Conservation (phyloP, 1,140 invertebrate genomes). For the Micrasema minimum region DNA sequence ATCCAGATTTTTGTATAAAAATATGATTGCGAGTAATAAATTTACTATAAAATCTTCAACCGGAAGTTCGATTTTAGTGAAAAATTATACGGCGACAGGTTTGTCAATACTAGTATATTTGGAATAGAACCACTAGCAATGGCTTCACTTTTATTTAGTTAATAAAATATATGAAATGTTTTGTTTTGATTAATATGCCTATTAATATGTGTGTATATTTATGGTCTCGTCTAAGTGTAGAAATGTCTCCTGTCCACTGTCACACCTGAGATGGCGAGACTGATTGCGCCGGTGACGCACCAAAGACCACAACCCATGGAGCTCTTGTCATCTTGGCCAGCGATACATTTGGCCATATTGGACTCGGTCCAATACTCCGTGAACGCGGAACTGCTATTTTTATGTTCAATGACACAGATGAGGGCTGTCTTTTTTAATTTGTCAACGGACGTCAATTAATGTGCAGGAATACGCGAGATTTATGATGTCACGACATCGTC, state of each 20-base stretch:
- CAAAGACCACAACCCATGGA: neutral
- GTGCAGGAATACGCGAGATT: conserved; percentile 1
- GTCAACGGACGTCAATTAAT: conserved; percentile 25
- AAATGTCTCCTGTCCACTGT: neutral
- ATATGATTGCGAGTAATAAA: too few relatives aligned
- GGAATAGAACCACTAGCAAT: too few relatives aligned
- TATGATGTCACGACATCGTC: conserved; percentile 13
- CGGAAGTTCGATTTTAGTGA: too few relatives aligned
- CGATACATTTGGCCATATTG: conserved; percentile 32
- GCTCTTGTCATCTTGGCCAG: neutral
- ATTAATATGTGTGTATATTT: too few relatives aligned
- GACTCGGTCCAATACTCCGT: conserved; percentile 12
- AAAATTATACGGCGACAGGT: too few relatives aligned
- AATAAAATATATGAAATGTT: too few relatives aligned
- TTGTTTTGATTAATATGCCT: too few relatives aligned
- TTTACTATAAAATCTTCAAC: too few relatives aligned
- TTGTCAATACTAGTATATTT: too few relatives aligned
- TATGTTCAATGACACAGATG: conserved; percentile 30
- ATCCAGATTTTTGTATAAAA: too few relatives aligned
- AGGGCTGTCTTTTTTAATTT: conserved; percentile 30
- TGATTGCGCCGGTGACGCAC: conserved; percentile 2
- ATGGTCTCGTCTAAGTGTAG: too few relatives aligned
- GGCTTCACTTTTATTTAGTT: too few relatives aligned
- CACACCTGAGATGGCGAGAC: conserved; percentile 12
- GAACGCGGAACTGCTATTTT: conserved; percentile 31